A percentile compares a stretch with the other conserved stretches of the same genome.
phyloP scores from a whole-genome alignment of 2,797 vertebrate species.

The Coendou prehensilis region DNA sequence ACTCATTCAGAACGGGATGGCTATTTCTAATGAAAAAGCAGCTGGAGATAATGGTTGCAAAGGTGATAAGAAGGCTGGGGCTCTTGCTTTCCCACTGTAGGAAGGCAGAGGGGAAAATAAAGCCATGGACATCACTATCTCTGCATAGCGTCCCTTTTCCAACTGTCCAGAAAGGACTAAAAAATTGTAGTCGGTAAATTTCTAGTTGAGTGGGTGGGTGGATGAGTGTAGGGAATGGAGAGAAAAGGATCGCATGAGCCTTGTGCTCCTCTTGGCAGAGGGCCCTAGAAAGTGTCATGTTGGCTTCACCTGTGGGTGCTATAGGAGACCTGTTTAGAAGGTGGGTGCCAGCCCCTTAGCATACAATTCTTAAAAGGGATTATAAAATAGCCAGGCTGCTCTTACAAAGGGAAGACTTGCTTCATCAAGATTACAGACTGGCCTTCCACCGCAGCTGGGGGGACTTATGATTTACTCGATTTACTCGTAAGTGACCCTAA shows the following conservation, averaged over 20 bases:
- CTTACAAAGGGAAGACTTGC: slow-evolving; percentile 7
- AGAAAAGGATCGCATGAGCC: not conserved
- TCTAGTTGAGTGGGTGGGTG: not conserved
- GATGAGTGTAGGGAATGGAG: not conserved
- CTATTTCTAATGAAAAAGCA: slow-evolving; percentile 75
- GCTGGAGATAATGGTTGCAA: slow-evolving; percentile 60
- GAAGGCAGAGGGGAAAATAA: slow-evolving; percentile 1
- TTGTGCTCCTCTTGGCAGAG: not conserved
- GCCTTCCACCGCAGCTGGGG: not conserved
- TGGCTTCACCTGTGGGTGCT: fast-evolving
- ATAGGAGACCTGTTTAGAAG: not conserved
- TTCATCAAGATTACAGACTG: not conserved
- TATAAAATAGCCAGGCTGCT: slow-evolving; percentile 59
- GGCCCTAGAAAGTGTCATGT: not conserved
- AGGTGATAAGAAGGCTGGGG: slow-evolving; percentile 58
- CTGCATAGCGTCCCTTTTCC: not conserved
- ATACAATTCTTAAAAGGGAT: not conserved
- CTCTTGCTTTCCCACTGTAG: not conserved
- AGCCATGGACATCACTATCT: not conserved
- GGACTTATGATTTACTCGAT: not conserved
- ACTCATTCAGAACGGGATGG: not conserved
- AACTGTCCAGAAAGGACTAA: slow-evolving; percentile 37
- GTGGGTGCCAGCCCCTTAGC: not conserved
- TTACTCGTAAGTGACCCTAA: not conserved
- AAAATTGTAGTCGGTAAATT: not conserved